Conservation (phyloP, 2,797 vertebrate genomes). For the Columba guinea region DNA sequence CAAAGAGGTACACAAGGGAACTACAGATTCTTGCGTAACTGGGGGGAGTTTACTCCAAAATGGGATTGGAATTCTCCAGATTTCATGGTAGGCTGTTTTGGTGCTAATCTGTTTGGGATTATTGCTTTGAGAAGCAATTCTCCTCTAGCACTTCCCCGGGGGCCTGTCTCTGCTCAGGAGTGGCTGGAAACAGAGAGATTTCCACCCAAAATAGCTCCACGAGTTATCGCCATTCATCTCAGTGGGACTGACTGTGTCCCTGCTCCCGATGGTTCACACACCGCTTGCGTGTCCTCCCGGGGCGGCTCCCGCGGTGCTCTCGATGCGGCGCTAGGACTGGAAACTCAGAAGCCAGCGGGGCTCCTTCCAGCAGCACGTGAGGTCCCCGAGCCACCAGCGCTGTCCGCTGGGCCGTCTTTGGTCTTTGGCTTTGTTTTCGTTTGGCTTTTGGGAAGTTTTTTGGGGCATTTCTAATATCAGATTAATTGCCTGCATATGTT, state of each 20-base stretch:
- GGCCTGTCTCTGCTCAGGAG: background rate
- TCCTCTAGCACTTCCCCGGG: background rate
- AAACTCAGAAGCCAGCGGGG: accelerated
- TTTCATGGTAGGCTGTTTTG: background rate
- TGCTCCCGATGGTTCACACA: no score
- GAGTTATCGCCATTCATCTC: accelerated
- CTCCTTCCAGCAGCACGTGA: no score
- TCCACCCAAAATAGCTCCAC: accelerated
- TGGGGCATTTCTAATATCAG: accelerated
- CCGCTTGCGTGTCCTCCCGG: no score
- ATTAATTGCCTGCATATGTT: accelerated
- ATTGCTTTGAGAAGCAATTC: background rate
- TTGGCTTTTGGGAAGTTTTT: accelerated
- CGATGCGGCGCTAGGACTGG: accelerated
- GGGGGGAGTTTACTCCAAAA: conserved; percentile 39
- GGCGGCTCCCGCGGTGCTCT: no score
- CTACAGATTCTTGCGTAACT: background rate
- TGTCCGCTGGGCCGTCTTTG: background rate
- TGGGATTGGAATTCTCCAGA: conserved; percentile 6
- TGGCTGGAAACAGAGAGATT: background rate
- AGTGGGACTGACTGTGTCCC: background rate
- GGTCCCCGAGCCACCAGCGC: background rate
- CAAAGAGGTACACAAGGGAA: conserved; percentile 44
- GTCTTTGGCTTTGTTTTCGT: background rate
- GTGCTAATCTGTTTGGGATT: background rate